Percentiles rank a stretch among this genome's conserved stretches.
Evolutionary conservation across 2,888 invertebrate genomes (phyloP).

Genomic region (Morpho deidamia): DNA sequence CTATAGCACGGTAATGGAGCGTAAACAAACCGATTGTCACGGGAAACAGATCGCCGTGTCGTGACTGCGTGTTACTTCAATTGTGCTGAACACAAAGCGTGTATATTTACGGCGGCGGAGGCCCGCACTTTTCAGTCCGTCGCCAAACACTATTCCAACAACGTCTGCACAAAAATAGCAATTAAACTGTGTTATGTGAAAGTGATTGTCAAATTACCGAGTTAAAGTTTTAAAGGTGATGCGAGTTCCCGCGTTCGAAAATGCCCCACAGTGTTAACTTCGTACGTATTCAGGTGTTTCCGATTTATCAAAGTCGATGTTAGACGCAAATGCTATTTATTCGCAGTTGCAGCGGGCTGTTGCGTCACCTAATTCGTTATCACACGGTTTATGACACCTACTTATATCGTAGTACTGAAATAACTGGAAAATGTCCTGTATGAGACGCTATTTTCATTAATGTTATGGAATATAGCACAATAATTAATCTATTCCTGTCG

Average conservation of each 20-base stretch:
- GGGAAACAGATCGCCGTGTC: neutral
- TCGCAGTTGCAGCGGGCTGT: slow-evolving; percentile 4
- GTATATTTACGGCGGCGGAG: slow-evolving; percentile 47
- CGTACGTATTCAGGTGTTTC: slow-evolving; percentile 16
- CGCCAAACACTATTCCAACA: slow-evolving; percentile 53
- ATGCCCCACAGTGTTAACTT: slow-evolving; percentile 1
- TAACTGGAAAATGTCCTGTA: too few species aligned
- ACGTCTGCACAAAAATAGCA: slow-evolving; percentile 30
- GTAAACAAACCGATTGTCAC: slow-evolving; percentile 33
- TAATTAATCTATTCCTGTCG: too few species aligned
- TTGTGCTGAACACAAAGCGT: slow-evolving; percentile 52
- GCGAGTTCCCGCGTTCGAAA: slow-evolving; percentile 8
- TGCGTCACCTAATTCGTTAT: slow-evolving; percentile 2
- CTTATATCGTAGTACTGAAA: too few species aligned
- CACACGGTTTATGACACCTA: too few species aligned
- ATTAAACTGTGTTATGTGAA: neutral
- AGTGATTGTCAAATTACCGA: neutral
- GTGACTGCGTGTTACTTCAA: slow-evolving; percentile 13
- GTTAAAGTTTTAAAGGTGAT: slow-evolving; percentile 14
- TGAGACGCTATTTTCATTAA: too few species aligned
- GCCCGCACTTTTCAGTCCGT: slow-evolving; percentile 35
- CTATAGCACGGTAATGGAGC: slow-evolving; percentile 4
- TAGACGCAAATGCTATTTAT: slow-evolving; percentile 8
- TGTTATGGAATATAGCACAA: too few species aligned
- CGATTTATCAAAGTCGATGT: slow-evolving; percentile 14